These are phyloP conservation scores for Sesia apiformis DNA, from an alignment of 2,888 invertebrate genomes.

Conservation along the genomic window DNA sequence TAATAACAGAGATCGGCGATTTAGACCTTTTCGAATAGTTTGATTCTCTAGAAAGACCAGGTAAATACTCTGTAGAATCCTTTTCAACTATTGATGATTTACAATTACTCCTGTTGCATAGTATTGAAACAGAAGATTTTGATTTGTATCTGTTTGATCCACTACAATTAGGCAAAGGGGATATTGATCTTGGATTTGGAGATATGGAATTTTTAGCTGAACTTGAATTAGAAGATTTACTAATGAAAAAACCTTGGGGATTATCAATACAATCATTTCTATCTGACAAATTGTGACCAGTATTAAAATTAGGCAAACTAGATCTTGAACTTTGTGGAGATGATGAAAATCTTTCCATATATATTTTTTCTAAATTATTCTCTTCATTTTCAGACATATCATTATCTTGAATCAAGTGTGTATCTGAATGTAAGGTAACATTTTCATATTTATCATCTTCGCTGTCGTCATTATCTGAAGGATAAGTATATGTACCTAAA, in stretches of 20 bases:
- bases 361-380: slow-evolving; percentile 55
- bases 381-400: slow-evolving; percentile 15
- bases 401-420: slow-evolving; percentile 16
- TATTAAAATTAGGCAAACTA: slow-evolving; percentile 21
- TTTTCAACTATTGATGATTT: slow-evolving; percentile 15
- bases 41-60: background rate
- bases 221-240: slow-evolving; percentile 26
- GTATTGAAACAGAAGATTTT: slow-evolving; percentile 35
- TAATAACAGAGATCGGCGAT: slow-evolving; percentile 36
- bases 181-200: slow-evolving; percentile 19
- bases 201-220: slow-evolving; percentile 29
- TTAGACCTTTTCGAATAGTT: slow-evolving; percentile 22
- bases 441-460: slow-evolving; percentile 16
- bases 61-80: slow-evolving; percentile 1
- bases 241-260: slow-evolving; percentile 38
- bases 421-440: slow-evolving; percentile 7
- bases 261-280: slow-evolving; percentile 13
- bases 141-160: slow-evolving; percentile 17
- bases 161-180: slow-evolving; percentile 15
- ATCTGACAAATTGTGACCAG: slow-evolving; percentile 11
- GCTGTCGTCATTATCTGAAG: slow-evolving; percentile 21
- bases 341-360: slow-evolving; percentile 45
- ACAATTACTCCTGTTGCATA: slow-evolving; percentile 21
- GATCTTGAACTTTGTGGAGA: slow-evolving; percentile 35
- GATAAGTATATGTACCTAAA: slow-evolving; percentile 10